Conservation (phyloP, 2,888 invertebrate genomes). For the Philaethria dido region DNA sequence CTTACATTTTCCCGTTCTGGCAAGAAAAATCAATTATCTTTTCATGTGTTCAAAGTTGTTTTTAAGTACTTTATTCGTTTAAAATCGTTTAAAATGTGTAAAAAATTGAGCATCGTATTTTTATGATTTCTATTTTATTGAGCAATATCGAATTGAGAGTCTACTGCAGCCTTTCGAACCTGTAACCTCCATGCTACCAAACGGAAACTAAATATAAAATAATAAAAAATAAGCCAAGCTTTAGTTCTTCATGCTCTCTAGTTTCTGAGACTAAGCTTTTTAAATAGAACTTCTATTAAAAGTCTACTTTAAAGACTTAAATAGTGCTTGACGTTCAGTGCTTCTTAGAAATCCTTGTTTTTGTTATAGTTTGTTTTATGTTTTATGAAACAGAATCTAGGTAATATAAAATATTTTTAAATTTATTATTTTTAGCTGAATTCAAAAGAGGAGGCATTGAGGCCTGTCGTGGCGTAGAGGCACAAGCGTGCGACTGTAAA, state of each 20-base stretch:
- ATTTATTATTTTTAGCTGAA: neutral
- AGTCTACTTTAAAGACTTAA: constrained; percentile 15
- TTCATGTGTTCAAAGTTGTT: too few relatives aligned
- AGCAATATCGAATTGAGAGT: too few relatives aligned
- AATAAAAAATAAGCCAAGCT: neutral
- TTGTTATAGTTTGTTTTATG: constrained; percentile 8
- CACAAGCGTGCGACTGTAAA: too few relatives aligned
- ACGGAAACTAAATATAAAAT: neutral
- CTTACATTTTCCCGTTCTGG: too few relatives aligned
- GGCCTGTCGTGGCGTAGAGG: too few relatives aligned
- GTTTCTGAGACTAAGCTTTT: constrained; percentile 9
- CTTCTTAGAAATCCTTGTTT: constrained; percentile 16
- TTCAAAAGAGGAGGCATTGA: too few relatives aligned
- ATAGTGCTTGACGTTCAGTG: constrained; percentile 12
- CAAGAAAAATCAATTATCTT: too few relatives aligned
- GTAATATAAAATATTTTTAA: neutral
- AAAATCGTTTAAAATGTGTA: too few relatives aligned
- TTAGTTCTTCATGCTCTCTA: constrained; percentile 5
- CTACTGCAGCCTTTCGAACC: too few relatives aligned
- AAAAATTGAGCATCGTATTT: too few relatives aligned
- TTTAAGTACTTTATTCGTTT: too few relatives aligned
- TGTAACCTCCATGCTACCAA: neutral
- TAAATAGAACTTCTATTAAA: constrained; percentile 18
- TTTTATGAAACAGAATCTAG: constrained; percentile 6
- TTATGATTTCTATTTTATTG: too few relatives aligned